Evolutionary conservation across 2,797 vertebrate genomes (phyloP), one percentile per base, ranked within the genome.

Genomic region (Luscinia megarhynchos): DNA sequence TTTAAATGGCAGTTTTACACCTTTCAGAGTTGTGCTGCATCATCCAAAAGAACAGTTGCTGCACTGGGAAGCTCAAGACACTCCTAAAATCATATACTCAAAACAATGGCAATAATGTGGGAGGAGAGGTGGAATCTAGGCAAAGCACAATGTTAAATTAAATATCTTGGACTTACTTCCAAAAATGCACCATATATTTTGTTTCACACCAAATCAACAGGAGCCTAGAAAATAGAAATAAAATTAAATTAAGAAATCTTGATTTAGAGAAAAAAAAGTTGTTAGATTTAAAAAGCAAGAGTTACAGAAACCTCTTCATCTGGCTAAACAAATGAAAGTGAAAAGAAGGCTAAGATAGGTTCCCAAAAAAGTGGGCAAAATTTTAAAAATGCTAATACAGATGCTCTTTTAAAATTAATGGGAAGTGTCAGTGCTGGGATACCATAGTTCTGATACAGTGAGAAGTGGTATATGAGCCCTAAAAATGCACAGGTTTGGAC

Each of bases 1-100:
- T 70, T 88, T 76, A 84, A 95, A 69, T 86, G 80, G 70, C 89
- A 96, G 87, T 76, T 90, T 92, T 66, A 68, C 85, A 87, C 54
- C 76, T 89, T 79, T 79, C 1, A 8, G 67, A 79, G 30, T 34
- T 73, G 43, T 43, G 45, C 41, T 76, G 34, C 57, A 59, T 46
- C 84, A 66, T 69, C 73, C 3, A 4, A 87, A 61, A 86, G 54
- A 87, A 17, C 76, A 93, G 66, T 14, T 78, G 58, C 32, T 76
- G 32, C 27, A 29, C 11, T 36, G 45, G 32, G 78, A 90, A 81
- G 30, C 51, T 85, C 64, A 81, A 86, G 79, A 81, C 7, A 32
- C 32, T 73, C 40, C 78, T 84, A 75, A 91, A 91, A 61, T 59
- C 17, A 20, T 58, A 66, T 69, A 5, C 38, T 84, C 30, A 66